Evolutionary conservation across 2,113 vertebrate genomes (phyloP), one percentile per base, ranked within the genome.

Genomic region (Otocyon megalotis): DNA sequence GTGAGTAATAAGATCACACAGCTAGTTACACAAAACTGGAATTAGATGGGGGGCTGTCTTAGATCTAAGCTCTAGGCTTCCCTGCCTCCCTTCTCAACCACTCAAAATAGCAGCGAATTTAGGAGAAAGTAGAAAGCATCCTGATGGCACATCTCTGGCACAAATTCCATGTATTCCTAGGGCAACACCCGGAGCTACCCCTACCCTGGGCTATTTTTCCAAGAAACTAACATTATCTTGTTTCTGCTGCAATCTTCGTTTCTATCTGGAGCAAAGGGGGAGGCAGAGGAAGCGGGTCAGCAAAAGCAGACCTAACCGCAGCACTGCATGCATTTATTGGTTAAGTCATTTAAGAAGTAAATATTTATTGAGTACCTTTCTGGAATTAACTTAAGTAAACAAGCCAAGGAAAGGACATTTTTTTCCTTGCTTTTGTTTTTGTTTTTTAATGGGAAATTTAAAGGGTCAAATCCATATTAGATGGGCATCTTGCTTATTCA

Each of bases 221-320:
- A 11, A 8, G 20, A 22, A 88, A 89, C 83, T 81, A 76, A 71
- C 69, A 72, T 30, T 62, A 94, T 50, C 79, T 86, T 35, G 22
- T 30, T 77, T 96, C 65, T 96, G 65, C n/a, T 32, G n/a, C 30
- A 50, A 19, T 8, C 67, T 83, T 50, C 65, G 85, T 14, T 58
- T 94, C 83, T 83, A 60, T 50, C 50, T 54, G 87, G 35, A 86
- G 22, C 67, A 96, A 88, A 86, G 50, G 26, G 22, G 93, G 89
- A 71, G 85, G 89, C 62, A 50, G 65, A 56, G 79, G 88, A 43
- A 5, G 83, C 19, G 28, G 9, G 7, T 69, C 84, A 85, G 72
- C 26, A 85, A 92, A 86, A 88, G 28, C 48, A 89, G 53, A 65
- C 32, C 17, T 58, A n/a, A 48, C 10, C 58, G 69, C 5, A 53